phyloP scores from a whole-genome alignment of 2,113 vertebrate species.

The Callipepla californica region DNA sequence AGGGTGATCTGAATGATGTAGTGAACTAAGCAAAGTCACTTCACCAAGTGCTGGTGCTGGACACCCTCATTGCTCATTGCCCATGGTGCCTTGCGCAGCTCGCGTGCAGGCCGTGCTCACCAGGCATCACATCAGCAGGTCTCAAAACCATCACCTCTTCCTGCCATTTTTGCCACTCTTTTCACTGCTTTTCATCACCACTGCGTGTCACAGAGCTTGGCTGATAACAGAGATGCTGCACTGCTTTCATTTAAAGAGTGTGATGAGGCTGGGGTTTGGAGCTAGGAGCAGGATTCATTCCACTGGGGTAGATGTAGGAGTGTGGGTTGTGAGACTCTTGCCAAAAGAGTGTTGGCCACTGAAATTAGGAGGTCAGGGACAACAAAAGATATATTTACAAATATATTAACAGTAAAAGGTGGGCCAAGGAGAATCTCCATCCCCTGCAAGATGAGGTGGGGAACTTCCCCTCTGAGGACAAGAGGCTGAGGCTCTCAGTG shows the following conservation, averaged over 20 bases:
- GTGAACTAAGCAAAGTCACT: constrained; percentile 25
- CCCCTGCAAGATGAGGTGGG: too few species aligned
- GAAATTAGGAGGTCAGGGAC: neutral
- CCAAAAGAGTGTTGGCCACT: neutral
- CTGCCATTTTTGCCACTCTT: neutral
- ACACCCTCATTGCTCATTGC: neutral
- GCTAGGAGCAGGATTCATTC: neutral
- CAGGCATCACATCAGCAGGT: neutral
- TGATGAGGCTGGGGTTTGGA: neutral
- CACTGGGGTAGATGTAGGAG: neutral
- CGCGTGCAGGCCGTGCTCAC: neutral
- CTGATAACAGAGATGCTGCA: neutral
- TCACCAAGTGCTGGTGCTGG: neutral
- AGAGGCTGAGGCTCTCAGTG: too few species aligned
- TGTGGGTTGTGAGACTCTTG: neutral
- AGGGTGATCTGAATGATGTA: neutral
- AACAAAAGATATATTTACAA: too few species aligned
- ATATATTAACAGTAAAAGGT: too few species aligned
- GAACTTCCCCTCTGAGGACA: too few species aligned
- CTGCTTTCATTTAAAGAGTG: neutral
- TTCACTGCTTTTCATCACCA: neutral
- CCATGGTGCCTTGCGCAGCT: neutral
- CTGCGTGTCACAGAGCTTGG: neutral
- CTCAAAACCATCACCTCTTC: neutral
- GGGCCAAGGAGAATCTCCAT: too few species aligned